A percentile compares a stretch with the other conserved stretches of the same genome.
Conservation (phyloP, 2,888 invertebrate species). For the Ephialtes manifestator region DNA sequence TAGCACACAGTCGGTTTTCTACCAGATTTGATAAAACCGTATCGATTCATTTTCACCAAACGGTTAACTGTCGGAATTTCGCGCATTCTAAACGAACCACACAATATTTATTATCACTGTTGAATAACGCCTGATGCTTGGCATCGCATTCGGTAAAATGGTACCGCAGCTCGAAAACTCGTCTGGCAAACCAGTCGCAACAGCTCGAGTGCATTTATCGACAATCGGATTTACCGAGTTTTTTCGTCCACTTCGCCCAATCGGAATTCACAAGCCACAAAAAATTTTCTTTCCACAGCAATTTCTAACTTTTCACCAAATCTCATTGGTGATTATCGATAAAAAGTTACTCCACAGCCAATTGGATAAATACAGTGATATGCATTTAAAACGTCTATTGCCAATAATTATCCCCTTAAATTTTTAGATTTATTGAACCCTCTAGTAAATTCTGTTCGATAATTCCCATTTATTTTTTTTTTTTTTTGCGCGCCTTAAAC, state of each 20-base stretch:
- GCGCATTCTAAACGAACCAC: slow-evolving; percentile 25
- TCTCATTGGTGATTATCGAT: background rate
- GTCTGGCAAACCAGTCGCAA: slow-evolving; percentile 5
- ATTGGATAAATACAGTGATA: no score
- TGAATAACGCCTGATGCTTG: slow-evolving; percentile 23
- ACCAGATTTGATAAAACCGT: slow-evolving; percentile 12
- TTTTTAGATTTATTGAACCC: no score
- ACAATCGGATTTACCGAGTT: slow-evolving; percentile 21
- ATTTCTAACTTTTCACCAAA: background rate
- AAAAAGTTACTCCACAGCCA: no score
- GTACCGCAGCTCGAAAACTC: background rate
- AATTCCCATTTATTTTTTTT: no score
- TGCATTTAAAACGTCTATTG: no score
- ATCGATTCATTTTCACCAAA: slow-evolving; percentile 8
- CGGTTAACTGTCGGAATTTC: slow-evolving; percentile 6
- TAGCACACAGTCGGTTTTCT: background rate
- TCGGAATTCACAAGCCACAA: slow-evolving; percentile 16
- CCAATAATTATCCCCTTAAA: no score
- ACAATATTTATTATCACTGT: slow-evolving; percentile 30
- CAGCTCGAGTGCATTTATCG: slow-evolving; percentile 33
- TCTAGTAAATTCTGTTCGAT: no score
- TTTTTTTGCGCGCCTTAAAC: no score
- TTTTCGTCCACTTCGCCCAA: background rate
- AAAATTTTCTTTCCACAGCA: background rate
- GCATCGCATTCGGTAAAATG: slow-evolving; percentile 1